Evolutionary conservation across 2,888 invertebrate genomes (phyloP).

Genomic region (Stenichneumon culpator): DNA sequence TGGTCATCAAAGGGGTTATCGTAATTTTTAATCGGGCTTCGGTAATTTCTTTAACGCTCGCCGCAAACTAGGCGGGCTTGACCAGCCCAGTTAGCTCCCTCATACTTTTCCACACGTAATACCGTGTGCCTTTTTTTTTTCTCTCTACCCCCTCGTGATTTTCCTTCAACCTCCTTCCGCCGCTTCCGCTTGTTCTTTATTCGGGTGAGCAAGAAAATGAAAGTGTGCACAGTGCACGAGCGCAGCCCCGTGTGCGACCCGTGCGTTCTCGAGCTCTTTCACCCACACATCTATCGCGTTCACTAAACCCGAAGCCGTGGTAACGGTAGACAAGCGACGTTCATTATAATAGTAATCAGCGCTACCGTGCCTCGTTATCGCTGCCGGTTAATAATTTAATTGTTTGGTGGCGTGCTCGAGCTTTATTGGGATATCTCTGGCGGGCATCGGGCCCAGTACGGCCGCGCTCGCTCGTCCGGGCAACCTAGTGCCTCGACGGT

Average conservation of each 20-base stretch:
- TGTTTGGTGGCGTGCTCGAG: conserved; percentile 83
- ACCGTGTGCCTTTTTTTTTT: not conserved
- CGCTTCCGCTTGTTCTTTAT: conserved; percentile 2
- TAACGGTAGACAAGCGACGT: conserved; percentile 65
- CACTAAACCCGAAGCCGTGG: conserved; percentile 56
- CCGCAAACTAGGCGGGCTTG: conserved; percentile 31
- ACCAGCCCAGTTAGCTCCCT: not conserved
- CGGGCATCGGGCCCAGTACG: conserved; percentile 75
- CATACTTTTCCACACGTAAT: conserved; percentile 21
- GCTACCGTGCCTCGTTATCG: conserved; percentile 82
- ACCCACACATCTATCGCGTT: conserved; percentile 23
- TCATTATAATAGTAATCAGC: conserved; percentile 82
- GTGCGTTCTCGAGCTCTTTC: conserved; percentile 1
- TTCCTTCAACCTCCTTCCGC: not conserved
- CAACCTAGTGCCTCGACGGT: conserved; percentile 50
- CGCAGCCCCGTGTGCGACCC: not conserved
- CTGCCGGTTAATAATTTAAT: conserved; percentile 84
- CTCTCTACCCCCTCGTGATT: not conserved
- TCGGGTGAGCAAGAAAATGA: conserved; percentile 16
- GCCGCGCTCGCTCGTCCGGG: conserved; percentile 29
- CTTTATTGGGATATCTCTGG: conserved; percentile 83
- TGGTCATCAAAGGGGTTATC: conserved; percentile 17
- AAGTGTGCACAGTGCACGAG: conserved; percentile 22
- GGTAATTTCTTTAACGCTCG: conserved; percentile 10
- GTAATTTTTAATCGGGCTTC: conserved; percentile 2